Evolutionary conservation across 1,140 invertebrate species (phyloP), one percentile per base, ranked within the genome.

Genomic region (Diachasmimorpha longicaudata): DNA sequence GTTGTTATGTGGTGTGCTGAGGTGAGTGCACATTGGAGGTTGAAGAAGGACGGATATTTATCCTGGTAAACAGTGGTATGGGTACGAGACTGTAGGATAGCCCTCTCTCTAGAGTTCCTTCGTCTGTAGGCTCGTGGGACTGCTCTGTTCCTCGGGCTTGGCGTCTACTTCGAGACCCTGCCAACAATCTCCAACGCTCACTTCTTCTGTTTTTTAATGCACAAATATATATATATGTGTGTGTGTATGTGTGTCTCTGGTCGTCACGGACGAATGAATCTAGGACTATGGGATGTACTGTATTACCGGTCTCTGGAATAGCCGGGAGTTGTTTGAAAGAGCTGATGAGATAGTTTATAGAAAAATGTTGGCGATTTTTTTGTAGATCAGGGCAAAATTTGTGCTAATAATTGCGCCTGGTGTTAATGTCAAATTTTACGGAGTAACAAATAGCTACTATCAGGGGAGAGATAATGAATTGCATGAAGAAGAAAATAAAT

Each of bases 111-210:
- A 63, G 37, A 39, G 52, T 72, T 39, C 71, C n/a, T 48, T 48
- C 36, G 69, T 68, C 52, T 63, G 46, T 78, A 72, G 80, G 79
- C 80, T 84, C 85, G 85, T 86, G 85, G 82, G 84, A 86, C 83
- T 82, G 23, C 14, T 23, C 58, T 14, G 58, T 63, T n/a, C 48
- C 48, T 52, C 48, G 9, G n/a, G 79, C 77, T 72, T 71, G 75
- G 81, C 48, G 78, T 82, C 78, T 80, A 74, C 58, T 73, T 79
- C 78, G 52, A 21, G 6, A 25, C 67, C 69, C 44, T 48, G 70
- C 71, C 46, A 23, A 37, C 42, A n/a, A 19, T 69, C 46, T 66
- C 72, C 67, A 39, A 6, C 72, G n/a, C 70, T 52, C 36, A 19
- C 70, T 71, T 46, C 42, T 71, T 25, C 16, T 16, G n/a, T 11